Evolutionary conservation across 2,888 invertebrate genomes (phyloP).

Genomic region (Nebria salina): DNA sequence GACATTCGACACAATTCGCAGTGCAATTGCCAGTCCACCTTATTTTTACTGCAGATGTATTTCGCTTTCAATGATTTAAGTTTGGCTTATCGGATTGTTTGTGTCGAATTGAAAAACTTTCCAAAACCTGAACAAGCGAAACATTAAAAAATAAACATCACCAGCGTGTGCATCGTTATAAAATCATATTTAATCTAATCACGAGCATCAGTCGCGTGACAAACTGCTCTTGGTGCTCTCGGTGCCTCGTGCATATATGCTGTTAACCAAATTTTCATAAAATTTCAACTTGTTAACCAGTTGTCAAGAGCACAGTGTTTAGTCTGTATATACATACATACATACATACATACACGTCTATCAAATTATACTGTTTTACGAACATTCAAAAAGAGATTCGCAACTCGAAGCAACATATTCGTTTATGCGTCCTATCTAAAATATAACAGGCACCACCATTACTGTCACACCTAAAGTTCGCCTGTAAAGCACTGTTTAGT

Average conservation of each 20-base stretch:
- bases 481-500: too few species aligned
- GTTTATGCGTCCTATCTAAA: too few species aligned
- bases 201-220: background rate
- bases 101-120: background rate
- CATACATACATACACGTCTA: background rate
- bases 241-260: background rate
- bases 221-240: background rate
- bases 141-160: background rate
- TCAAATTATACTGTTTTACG: background rate
- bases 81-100: too few species aligned
- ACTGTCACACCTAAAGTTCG: too few species aligned
- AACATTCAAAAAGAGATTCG: background rate
- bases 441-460: too few species aligned
- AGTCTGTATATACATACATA: background rate
- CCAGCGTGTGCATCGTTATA: background rate
- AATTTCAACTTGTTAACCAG: background rate
- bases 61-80: too few species aligned
- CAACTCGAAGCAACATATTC: background rate
- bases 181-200: background rate
- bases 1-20: background rate
- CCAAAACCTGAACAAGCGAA: background rate
- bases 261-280: background rate
- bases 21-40: background rate
- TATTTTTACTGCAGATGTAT: too few species aligned
- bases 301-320: background rate